Percentiles rank a stretch among this genome's conserved stretches.
Conservation (phyloP, 2,797 vertebrate species). For the Halcyon badia region DNA sequence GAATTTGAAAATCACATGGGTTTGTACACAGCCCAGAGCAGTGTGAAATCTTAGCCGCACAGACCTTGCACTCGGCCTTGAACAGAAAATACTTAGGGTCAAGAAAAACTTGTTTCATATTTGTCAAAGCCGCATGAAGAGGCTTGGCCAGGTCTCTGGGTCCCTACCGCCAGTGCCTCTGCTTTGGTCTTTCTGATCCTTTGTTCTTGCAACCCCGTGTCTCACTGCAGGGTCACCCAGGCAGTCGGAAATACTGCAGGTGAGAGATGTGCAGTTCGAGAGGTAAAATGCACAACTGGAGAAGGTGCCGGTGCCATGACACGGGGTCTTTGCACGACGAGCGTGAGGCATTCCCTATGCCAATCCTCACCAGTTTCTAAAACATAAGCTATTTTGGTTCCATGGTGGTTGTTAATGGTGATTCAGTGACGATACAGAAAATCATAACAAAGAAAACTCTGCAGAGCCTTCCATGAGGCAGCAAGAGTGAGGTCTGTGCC, state of each 20-base stretch:
- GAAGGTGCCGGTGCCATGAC: fast-evolving
- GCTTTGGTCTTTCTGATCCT: neutral
- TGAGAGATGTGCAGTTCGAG: neutral
- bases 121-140: neutral
- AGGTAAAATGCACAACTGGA: neutral
- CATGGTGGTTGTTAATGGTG: fast-evolving
- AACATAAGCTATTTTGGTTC: neutral
- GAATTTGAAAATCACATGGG: neutral
- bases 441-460: fast-evolving
- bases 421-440: fast-evolving
- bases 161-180: neutral
- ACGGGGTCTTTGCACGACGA: fast-evolving
- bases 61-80: neutral
- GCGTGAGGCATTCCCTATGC: fast-evolving
- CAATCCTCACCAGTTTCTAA: fast-evolving
- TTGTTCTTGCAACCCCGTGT: neutral
- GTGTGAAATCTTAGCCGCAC: neutral
- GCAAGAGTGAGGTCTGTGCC: neutral
- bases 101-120: slow-evolving; percentile 41
- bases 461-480: neutral
- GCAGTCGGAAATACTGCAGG: neutral
- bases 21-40: neutral
- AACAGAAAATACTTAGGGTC: neutral
- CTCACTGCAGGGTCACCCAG: neutral
- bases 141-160: neutral